phyloP scores from a whole-genome alignment of 2,888 invertebrate genomes.

The Stegana nigrithorax region DNA sequence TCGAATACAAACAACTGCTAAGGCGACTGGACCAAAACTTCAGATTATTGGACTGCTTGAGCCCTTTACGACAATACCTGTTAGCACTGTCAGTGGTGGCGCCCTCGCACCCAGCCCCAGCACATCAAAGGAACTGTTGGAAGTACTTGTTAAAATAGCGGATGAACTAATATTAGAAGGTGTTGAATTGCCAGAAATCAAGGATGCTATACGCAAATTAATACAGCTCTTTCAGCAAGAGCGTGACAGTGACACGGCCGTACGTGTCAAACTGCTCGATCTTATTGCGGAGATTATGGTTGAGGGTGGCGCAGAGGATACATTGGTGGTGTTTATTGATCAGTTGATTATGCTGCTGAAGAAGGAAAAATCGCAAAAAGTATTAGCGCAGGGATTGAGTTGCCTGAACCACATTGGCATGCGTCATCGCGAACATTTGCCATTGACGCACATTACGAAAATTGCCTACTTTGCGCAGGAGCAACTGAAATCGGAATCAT shows the following conservation, averaged over 20 bases:
- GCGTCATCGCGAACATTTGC: slow-evolving; percentile 48
- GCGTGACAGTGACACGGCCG: slow-evolving; percentile 56
- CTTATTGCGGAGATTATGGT: slow-evolving; percentile 60
- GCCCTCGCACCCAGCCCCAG: background rate
- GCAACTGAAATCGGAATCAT: slow-evolving; percentile 61
- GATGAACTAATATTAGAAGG: slow-evolving; percentile 59
- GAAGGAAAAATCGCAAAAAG: slow-evolving; percentile 65
- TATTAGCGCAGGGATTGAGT: slow-evolving; percentile 66
- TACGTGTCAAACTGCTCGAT: slow-evolving; percentile 62
- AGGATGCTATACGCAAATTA: slow-evolving; percentile 55
- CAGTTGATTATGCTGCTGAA: slow-evolving; percentile 64
- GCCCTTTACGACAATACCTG: slow-evolving; percentile 27
- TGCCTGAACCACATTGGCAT: slow-evolving; percentile 65
- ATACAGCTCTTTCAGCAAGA: slow-evolving; percentile 64
- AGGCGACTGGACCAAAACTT: slow-evolving; percentile 41
- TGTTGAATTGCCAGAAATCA: slow-evolving; percentile 51
- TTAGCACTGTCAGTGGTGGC: background rate
- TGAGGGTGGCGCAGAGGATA: slow-evolving; percentile 54
- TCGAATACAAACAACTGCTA: slow-evolving; percentile 51
- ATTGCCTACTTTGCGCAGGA: slow-evolving; percentile 66
- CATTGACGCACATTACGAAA: slow-evolving; percentile 61
- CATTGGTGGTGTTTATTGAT: slow-evolving; percentile 60
- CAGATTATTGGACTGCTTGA: slow-evolving; percentile 49
- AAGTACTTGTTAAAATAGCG: slow-evolving; percentile 62
- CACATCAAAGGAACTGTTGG: slow-evolving; percentile 53